Evolutionary conservation across 2,888 invertebrate species (phyloP).

Genomic region (Acleris cristana): DNA sequence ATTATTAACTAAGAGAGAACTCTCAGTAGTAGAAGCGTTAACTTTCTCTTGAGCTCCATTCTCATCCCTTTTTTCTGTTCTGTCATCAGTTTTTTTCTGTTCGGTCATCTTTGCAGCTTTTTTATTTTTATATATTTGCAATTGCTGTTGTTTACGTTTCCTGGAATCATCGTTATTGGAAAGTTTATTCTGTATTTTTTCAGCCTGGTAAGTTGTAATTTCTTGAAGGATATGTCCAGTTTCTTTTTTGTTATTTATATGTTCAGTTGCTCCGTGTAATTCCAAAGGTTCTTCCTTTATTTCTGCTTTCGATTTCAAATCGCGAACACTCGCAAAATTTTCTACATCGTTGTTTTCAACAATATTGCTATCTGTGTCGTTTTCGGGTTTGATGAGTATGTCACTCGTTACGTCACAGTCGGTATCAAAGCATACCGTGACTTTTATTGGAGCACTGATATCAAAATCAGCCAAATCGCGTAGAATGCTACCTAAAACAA

Average conservation of each 20-base stretch:
- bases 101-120: neutral
- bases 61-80: neutral
- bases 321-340: neutral
- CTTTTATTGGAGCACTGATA: constrained; percentile 10
- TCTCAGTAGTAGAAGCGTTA: neutral
- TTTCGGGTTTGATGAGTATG: constrained; percentile 10
- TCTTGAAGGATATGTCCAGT: neutral
- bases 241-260: neutral
- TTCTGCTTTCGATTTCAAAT: neutral
- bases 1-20: neutral
- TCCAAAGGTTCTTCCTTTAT: constrained; percentile 4
- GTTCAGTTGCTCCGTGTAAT: neutral
- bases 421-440: constrained; percentile 14
- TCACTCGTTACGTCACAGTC: constrained; percentile 8
- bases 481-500: constrained; percentile 25
- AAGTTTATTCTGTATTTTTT: constrained; percentile 1
- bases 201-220: neutral
- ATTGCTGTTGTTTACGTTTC: constrained; percentile 12
- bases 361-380: neutral
- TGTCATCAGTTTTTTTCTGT: neutral
- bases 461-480: constrained; percentile 21
- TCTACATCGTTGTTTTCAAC: neutral
- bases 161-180: constrained; percentile 3
- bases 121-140: constrained; percentile 10
- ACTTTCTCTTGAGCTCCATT: neutral